Evolutionary conservation across 2,113 vertebrate genomes (phyloP).

Genomic region (Rhadina sibilatrix): DNA sequence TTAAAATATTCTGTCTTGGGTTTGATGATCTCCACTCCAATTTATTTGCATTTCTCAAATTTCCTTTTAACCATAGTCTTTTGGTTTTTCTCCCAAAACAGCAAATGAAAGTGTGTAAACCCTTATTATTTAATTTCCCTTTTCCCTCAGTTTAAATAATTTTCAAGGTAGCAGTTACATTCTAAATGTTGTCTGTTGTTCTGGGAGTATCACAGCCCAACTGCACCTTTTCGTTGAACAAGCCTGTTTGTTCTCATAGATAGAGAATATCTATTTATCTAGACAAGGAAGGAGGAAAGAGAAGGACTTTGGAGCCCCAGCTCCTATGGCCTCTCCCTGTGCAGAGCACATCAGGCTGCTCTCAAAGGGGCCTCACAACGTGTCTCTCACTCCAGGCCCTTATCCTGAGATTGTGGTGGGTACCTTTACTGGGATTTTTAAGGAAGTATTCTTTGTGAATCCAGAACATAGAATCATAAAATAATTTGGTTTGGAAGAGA

Average conservation of each 20-base stretch:
- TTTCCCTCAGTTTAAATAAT: neutral
- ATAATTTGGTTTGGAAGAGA: neutral
- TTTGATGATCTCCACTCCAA: neutral
- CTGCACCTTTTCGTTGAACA: neutral
- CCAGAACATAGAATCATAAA: neutral
- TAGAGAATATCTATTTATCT: neutral
- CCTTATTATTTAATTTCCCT: neutral
- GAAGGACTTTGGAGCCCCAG: neutral
- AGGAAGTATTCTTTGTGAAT: neutral
- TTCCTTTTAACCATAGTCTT: neutral
- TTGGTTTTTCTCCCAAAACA: neutral
- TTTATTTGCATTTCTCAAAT: neutral
- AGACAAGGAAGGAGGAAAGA: neutral
- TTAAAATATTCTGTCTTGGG: neutral
- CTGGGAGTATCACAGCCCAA: neutral
- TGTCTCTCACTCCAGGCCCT: neutral
- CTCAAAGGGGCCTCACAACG: neutral
- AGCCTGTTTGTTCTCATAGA: neutral
- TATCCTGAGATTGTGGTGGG: neutral
- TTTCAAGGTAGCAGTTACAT: neutral
- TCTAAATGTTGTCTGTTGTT: neutral
- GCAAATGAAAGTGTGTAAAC: neutral
- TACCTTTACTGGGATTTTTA: neutral
- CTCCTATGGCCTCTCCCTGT: rapidly evolving
- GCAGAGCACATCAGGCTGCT: neutral